Evolutionary conservation across 2,888 invertebrate genomes (phyloP).

Genomic region (Euphydryas editha): DNA sequence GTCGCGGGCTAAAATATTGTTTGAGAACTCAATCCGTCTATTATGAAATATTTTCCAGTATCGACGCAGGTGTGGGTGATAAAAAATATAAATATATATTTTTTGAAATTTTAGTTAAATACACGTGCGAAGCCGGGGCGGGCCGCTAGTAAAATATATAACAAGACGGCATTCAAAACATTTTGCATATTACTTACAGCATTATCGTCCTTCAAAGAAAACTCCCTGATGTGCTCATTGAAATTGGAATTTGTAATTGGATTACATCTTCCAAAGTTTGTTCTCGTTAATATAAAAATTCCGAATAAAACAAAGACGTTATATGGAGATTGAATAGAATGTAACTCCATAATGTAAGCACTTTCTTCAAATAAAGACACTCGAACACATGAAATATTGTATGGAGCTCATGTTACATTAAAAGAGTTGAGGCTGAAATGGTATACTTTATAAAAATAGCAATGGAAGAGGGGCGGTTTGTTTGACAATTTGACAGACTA

Average conservation of each 20-base stretch:
- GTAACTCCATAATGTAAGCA: constrained; percentile 37
- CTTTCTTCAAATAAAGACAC: constrained; percentile 22
- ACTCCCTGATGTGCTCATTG: constrained; percentile 65
- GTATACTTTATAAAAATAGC: constrained; percentile 69
- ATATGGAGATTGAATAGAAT: constrained; percentile 27
- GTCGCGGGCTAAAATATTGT: too few relatives aligned
- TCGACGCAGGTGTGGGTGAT: too few relatives aligned
- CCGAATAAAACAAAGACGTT: constrained; percentile 33
- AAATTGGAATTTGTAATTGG: constrained; percentile 57
- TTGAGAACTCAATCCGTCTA: too few relatives aligned
- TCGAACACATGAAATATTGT: constrained; percentile 45
- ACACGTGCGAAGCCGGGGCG: too few relatives aligned
- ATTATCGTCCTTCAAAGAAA: constrained; percentile 54
- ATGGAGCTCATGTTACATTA: constrained; percentile 49
- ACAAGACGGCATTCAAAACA: constrained; percentile 5
- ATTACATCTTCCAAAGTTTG: constrained; percentile 43
- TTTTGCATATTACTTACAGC: constrained; percentile 55
- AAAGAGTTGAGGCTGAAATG: constrained; percentile 49
- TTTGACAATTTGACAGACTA: constrained; percentile 74
- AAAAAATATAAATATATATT: too few relatives aligned
- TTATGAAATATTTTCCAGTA: too few relatives aligned
- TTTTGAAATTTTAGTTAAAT: too few relatives aligned
- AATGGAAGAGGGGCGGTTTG: constrained; percentile 64
- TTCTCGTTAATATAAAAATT: constrained; percentile 34
- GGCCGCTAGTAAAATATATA: too few relatives aligned